These are phyloP conservation scores for Bubalus kerabau DNA, from an alignment of 2,113 vertebrate species.

Conservation along the genomic window DNA sequence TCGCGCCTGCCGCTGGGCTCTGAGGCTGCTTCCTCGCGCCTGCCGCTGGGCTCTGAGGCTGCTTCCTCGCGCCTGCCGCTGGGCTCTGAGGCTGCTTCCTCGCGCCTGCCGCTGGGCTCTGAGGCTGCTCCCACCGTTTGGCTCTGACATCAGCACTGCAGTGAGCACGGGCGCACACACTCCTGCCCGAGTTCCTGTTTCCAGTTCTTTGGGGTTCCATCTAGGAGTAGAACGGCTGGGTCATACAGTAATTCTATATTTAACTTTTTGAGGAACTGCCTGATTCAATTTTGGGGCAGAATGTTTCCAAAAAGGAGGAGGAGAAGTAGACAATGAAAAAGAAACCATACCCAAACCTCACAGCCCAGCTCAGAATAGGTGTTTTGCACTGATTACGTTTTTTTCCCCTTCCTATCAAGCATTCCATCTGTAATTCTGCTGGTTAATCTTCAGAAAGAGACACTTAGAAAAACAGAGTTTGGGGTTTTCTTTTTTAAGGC, in stretches of 20 bases:
- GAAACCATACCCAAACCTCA: background rate
- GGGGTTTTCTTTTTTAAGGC: background rate
- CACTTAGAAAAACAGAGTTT: background rate
- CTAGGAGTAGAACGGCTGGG: background rate
- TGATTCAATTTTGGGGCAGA: background rate
- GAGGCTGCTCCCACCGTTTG: background rate
- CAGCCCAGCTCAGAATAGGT: background rate
- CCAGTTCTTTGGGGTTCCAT: background rate
- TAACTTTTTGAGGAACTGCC: background rate
- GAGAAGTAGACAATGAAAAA: background rate
- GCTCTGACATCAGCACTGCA: background rate
- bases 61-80: background rate
- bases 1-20: too few species aligned
- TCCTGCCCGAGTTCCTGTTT: background rate
- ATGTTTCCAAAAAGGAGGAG: background rate
- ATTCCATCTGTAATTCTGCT: background rate
- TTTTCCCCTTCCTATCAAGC: background rate
- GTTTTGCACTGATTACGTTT: background rate
- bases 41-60: background rate
- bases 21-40: background rate
- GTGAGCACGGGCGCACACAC: accelerated
- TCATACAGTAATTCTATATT: background rate
- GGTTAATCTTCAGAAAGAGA: background rate
- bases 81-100: too few species aligned
- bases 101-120: background rate